Evolutionary conservation across 2,797 vertebrate genomes (phyloP), one percentile per base, ranked within the genome.

Genomic region (Muscicapa comitata): DNA sequence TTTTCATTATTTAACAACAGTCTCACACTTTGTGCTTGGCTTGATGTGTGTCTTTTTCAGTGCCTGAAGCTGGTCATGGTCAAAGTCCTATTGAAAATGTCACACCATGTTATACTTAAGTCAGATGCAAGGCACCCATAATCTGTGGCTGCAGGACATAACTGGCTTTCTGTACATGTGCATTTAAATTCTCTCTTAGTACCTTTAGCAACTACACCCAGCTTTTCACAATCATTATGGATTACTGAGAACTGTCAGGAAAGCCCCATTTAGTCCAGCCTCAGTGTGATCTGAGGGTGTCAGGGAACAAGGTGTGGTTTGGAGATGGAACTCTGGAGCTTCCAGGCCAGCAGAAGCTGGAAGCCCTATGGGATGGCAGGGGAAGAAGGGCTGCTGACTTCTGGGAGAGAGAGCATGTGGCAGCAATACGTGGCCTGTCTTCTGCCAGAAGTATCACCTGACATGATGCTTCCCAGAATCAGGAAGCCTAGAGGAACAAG

Each of bases 301-400:
- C 20, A 7, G 10, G 35, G 31, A 58, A 7, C 43, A 72, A 43
- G 12, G 9, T 62, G 40, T 63, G n/a, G 4, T 50, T 53, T 70
- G 47, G 50, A 65, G n/a, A 16, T 4, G 2, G 29, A 51, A 20
- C 42, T 78, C 13, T 31, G 58, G 53, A 71, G 40, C 31, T 89
- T 59, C 81, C 31, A 37, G 62, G 54, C 31, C 28, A 31, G 59
- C 35, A 37, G 58, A 33, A 71, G 33, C 20, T 65, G 37, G 74
- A 67, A 55, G 54, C 53, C 12, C 17, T 4, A 0, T 1, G 1
- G 48, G 23, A 3, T 48, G 24, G 33, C 71, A 35, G 20, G 24
- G 38, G 7, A 50, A 29, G 51, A 29, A 66, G 45, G 24, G 24
- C 54, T 82, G 24, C 38, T 0, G 1, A 1, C 17, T 62, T 20